Percentiles rank a stretch among this genome's conserved stretches.
Conservation (phyloP, 1,140 invertebrate species). For the Thaumatotibia leucotreta region DNA sequence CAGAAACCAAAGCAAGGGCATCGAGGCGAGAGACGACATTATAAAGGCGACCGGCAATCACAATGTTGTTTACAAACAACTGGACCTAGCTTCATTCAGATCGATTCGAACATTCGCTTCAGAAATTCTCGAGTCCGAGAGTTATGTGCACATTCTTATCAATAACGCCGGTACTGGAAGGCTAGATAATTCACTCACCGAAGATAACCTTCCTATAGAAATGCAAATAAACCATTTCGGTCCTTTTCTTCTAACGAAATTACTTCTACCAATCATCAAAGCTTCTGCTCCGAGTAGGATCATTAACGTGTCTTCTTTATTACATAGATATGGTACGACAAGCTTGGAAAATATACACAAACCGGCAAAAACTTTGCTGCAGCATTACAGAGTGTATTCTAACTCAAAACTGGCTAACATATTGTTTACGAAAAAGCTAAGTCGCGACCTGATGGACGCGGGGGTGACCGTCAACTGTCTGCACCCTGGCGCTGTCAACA, state of each 20-base stretch:
- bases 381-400: conserved; percentile 79
- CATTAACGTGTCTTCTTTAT: conserved; percentile 87
- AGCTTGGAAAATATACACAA: conserved; percentile 77
- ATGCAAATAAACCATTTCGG: too few species aligned
- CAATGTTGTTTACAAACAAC: conserved; percentile 71
- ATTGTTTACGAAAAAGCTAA: conserved; percentile 87
- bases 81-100: conserved; percentile 82
- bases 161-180: too few species aligned
- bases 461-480: too few species aligned
- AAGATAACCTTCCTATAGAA: too few species aligned
- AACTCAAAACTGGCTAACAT: conserved; percentile 92
- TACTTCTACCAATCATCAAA: too few species aligned
- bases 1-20: conserved; percentile 74
- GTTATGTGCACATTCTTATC: too few species aligned
- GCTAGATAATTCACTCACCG: too few species aligned
- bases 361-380: conserved; percentile 74
- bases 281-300: conserved; percentile 86
- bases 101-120: conserved; percentile 83
- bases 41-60: conserved; percentile 61
- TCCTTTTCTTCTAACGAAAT: too few species aligned
- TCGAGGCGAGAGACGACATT: conserved; percentile 60
- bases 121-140: conserved; percentile 81
- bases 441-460: conserved; percentile 81
- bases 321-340: conserved; percentile 83
- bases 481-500: too few species aligned